Evolutionary conservation across 2,888 invertebrate species (phyloP), one percentile per base, ranked within the genome.

Genomic region (Epinotia brunnichana): DNA sequence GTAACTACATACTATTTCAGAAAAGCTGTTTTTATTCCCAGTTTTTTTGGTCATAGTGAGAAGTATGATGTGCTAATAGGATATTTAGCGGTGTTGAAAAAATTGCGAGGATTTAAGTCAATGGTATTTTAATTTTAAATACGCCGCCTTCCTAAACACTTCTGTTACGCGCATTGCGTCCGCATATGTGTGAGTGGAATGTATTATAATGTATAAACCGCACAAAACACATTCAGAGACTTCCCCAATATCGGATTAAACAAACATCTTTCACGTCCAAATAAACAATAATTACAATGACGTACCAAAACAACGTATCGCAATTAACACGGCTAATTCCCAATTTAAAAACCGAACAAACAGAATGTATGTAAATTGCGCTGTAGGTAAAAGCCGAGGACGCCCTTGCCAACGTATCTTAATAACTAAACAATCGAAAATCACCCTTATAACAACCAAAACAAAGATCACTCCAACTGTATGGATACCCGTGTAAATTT

Each of bases 291-390:
- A 73, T 73, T 73, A 73, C 62, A 68, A 73, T 73, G 76, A 76
- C 82, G 83, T 82, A 87, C 83, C 83, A 80, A 85, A 88, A 88
- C 85, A 88, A 84, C 87, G 84, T 77, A 79, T 81, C 79, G 81
- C 90, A 85, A 90, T 90, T 90, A 90, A 88, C 90, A 88, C 90
- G 80, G 89, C 85, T 92, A 92, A 92, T 92, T 88, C 88, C 88
- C 90, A 90, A 91, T 92, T 92, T 92, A 92, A 92, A 92, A 92
- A 91, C 90, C 91, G 87, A 91, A 91, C 90, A 91, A 91, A 92
- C 91, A 91, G 54, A 91, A 92, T 91, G 89, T 91, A 92, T 91
- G 91, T 91, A 92, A 92, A 92, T 91, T 89, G 89, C 89, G 87
- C 88, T 90, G 90, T 89, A 91, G 90, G 90, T 90, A 90, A 89